Percentiles rank a stretch among this genome's conserved stretches.
Conservation (phyloP, 2,888 invertebrate species). For the Entomobrya multifasciata region DNA sequence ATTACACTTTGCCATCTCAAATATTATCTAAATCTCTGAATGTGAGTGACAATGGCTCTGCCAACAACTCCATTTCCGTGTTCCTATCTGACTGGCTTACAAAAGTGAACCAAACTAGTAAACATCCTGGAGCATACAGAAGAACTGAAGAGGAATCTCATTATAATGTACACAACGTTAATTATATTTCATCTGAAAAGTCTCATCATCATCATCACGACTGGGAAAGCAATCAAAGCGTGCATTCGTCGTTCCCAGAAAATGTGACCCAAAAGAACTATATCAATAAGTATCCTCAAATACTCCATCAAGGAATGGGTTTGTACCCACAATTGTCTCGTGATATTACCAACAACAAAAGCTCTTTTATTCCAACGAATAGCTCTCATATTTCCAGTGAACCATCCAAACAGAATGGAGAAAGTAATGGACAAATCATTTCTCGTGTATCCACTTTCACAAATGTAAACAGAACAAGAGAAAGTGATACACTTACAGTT, state of each 20-base stretch:
- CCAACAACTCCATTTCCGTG: no score
- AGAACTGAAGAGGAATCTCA: constrained; percentile 22
- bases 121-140: not conserved
- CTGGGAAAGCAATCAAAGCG: constrained; percentile 11
- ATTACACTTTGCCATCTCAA: constrained; percentile 49
- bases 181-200: constrained; percentile 23
- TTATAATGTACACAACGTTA: constrained; percentile 31
- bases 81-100: not conserved
- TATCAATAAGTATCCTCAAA: no score
- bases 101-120: not conserved
- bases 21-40: no score
- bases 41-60: no score
- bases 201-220: constrained; percentile 17
- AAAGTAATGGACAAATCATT: not conserved
- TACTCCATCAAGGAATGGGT: not conserved
- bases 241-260: not conserved
- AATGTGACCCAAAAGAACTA: not conserved
- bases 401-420: not conserved
- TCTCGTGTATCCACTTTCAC: not conserved
- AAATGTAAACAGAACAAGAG: not conserved
- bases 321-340: constrained; percentile 7
- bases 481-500: not conserved
- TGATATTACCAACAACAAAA: not conserved
- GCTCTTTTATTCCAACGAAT: no score
- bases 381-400: not conserved